These are phyloP conservation scores for Ceryle rudis DNA, from an alignment of 2,797 vertebrate genomes.

Conservation along the genomic window DNA sequence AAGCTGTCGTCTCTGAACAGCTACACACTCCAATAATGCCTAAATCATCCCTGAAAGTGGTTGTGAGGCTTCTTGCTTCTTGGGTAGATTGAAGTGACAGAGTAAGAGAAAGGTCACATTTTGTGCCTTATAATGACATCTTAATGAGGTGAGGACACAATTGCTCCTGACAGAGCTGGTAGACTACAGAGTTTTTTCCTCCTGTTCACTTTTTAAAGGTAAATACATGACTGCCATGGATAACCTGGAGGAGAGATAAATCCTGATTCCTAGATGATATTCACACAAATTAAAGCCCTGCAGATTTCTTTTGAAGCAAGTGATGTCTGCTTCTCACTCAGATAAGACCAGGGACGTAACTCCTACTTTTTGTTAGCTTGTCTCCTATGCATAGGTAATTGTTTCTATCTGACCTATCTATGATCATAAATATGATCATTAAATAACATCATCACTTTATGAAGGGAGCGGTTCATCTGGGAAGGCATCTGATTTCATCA, in stretches of 20 bases:
- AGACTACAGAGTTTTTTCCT: not conserved
- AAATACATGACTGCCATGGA: not conserved
- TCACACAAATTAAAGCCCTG: not conserved
- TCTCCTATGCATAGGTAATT: not conserved
- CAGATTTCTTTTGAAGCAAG: not conserved
- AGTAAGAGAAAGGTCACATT: not conserved
- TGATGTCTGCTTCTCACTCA: not conserved
- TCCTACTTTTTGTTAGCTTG: not conserved
- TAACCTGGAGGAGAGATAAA: not conserved
- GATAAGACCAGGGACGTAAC: not conserved
- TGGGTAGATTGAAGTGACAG: not conserved
- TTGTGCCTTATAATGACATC: not conserved
- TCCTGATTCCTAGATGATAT: not conserved
- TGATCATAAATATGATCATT: not conserved
- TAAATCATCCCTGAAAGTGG: not conserved
- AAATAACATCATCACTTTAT: not conserved
- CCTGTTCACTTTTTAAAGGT: not conserved
- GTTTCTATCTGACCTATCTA: not conserved
- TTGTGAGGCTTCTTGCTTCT: not conserved
- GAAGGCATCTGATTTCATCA: not conserved
- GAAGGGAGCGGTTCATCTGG: not conserved
- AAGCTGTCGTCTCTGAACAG: not conserved
- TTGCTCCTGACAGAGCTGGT: not conserved
- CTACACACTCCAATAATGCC: accelerated
- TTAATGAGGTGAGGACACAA: not conserved